Conservation (phyloP, 2,113 vertebrate species). For the Epinephelus cyanopodus region DNA sequence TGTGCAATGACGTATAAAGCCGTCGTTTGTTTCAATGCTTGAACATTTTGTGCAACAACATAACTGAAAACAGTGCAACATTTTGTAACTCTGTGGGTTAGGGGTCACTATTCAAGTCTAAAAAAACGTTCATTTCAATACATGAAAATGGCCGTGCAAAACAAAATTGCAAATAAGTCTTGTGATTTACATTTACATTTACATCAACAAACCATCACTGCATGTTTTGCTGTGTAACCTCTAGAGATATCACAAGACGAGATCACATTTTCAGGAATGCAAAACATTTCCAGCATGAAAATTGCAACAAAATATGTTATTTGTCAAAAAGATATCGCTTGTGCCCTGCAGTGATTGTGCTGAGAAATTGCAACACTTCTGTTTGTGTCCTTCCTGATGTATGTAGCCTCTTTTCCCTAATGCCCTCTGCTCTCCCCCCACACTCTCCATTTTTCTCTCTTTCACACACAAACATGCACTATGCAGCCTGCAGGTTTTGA, state of each 20-base stretch:
- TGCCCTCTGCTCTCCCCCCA: neutral
- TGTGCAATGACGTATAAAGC: no score
- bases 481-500: conserved; percentile 87
- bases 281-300: conserved; percentile 43
- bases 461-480: conserved; percentile 48
- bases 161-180: no score
- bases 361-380: conserved; percentile 12
- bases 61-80: no score
- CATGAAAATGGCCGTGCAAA: no score
- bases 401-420: neutral
- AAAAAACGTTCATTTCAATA: no score
- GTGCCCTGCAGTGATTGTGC: conserved; percentile 31
- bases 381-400: conserved; percentile 18
- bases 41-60: no score
- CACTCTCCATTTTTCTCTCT: conserved; percentile 26
- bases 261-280: conserved; percentile 38
- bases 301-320: conserved; percentile 14
- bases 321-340: conserved; percentile 15
- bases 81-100: no score
- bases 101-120: no score
- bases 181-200: no score
- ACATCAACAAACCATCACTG: neutral
- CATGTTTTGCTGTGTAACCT: neutral
- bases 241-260: neutral
- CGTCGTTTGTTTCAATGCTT: no score